Base-by-base conservation (phyloP, 2,797 vertebrate species). In the Pangasius sanitwongsei region DNA sequence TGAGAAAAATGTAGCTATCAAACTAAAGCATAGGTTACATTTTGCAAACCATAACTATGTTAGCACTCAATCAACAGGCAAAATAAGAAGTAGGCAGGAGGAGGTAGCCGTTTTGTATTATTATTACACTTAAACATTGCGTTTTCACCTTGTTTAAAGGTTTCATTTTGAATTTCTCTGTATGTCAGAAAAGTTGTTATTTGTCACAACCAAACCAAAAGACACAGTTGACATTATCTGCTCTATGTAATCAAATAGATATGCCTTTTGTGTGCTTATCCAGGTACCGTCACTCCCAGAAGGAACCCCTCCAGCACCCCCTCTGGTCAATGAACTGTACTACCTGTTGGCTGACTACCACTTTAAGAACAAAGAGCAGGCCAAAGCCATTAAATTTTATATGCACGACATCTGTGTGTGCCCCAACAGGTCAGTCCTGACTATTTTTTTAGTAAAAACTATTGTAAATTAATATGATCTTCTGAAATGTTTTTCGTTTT, bases 321-420 rank as follows among this genome's bases (percentile, higher is more conserved):
- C 96, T 0, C 96, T 99, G 92, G 97, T 98, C 87, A 97, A 97
- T 53, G 98, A 99, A 93, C 94, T 99, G 25, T 99, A 97, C 94
- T 99, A 99, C 91, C 96, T 99, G 82, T 94, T 99, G 93, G 99
- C 98, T 31, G 99, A 99, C 89, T 99, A 99, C 93, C 98, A 99
- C 91, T 99, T 99, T 94, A 99, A 99, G 94, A 99, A 99, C 95
- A 99, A 99, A 93, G 99, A 99, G 86, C 99, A 99, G 93, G 97
- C 97, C 72, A 99, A 99, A 94, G 99, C 99, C 90, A 98, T 99
- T 93, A 99, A 98, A 95, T 99, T 99, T 94, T 99, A 99, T 90
- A 98, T 99, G 98, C 98, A 99, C 0, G 99, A 99, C 92, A 98
- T 99, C 86, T 99, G 98, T 85, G 96, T 98, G 91, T 99, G 97